Conservation (phyloP, 2,888 invertebrate species). For the Rugalucina vietnamica region DNA sequence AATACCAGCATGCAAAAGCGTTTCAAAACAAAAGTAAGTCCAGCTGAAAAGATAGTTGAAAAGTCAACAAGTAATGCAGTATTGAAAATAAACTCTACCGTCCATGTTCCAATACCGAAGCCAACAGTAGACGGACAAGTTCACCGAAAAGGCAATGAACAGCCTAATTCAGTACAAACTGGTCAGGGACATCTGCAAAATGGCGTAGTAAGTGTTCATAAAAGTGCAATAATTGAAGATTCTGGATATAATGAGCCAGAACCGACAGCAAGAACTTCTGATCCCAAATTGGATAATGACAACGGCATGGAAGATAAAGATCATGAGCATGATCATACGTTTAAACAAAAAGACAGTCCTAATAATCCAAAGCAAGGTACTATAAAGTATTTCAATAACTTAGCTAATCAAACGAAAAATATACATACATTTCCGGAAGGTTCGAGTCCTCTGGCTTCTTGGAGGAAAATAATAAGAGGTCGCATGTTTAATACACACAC, state of each 20-base stretch:
- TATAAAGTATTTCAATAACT: too few relatives aligned
- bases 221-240: neutral
- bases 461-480: neutral
- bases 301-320: neutral
- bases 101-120: neutral
- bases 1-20: slow-evolving; percentile 53
- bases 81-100: neutral
- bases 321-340: too few relatives aligned
- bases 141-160: too few relatives aligned
- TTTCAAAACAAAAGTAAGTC: slow-evolving; percentile 33
- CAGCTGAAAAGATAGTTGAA: neutral
- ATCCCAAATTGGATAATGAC: neutral
- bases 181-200: too few relatives aligned
- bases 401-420: too few relatives aligned
- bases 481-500: neutral
- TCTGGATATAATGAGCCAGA: neutral
- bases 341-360: too few relatives aligned
- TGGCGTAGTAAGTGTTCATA: neutral
- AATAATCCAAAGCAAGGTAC: too few relatives aligned
- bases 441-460: neutral
- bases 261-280: neutral
- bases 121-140: too few relatives aligned
- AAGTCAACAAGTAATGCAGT: neutral
- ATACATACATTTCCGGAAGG: too few relatives aligned
- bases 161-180: too few relatives aligned